phyloP scores from a whole-genome alignment of 2,888 invertebrate species.

The Trypoxylon attenuatum region DNA sequence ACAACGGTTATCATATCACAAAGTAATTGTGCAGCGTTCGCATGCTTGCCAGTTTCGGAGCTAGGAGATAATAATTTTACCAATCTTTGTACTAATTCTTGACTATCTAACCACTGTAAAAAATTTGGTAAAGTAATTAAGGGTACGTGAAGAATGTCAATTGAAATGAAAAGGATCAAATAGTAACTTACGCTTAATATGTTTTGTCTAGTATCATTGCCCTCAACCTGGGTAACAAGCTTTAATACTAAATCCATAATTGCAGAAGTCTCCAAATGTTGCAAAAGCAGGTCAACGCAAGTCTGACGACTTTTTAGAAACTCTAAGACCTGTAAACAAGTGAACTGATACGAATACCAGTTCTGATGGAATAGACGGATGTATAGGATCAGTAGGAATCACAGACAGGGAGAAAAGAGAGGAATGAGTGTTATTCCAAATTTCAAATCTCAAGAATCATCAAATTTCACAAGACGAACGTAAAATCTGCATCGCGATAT shows the following conservation, averaged over 20 bases:
- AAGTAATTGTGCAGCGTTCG: conserved; percentile 91
- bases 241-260: conserved; percentile 94
- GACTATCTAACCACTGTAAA: conserved; percentile 91
- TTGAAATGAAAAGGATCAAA: neutral
- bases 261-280: conserved; percentile 94
- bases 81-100: conserved; percentile 89
- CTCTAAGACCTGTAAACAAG: conserved; percentile 93
- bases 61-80: conserved; percentile 80
- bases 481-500: no score
- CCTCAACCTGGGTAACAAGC: conserved; percentile 89
- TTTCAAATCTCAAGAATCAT: neutral
- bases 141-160: neutral
- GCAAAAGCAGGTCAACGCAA: conserved; percentile 90
- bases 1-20: conserved; percentile 88
- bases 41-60: conserved; percentile 85
- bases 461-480: neutral
- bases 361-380: conserved; percentile 77
- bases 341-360: conserved; percentile 94
- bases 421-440: conserved; percentile 63
- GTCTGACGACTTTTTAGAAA: conserved; percentile 91
- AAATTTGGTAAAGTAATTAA: conserved; percentile 8
- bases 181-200: conserved; percentile 80
- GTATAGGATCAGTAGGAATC: conserved; percentile 11
- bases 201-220: conserved; percentile 82
- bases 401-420: neutral